Evolutionary conservation across 2,888 invertebrate species (phyloP), one percentile per base, ranked within the genome.

Genomic region (Liopterus haemorrhoidalis): DNA sequence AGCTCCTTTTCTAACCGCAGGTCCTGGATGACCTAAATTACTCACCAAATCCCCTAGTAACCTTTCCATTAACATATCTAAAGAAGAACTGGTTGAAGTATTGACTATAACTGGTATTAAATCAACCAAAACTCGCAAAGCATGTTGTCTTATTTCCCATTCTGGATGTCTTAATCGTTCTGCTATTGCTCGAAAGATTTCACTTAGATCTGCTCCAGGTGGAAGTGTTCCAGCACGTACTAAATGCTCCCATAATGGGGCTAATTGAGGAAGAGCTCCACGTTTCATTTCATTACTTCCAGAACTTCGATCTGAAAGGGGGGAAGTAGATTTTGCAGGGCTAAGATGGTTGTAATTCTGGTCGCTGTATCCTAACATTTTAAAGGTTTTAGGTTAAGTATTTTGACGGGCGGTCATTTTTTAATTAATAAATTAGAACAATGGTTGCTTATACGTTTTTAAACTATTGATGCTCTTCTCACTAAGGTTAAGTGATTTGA

Each of bases 71-170:
- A 82, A 78, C 47, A 75, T 72, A 54, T 88, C 82, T 11, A 88
- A 72, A 40, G 76, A 76, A 37, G 77, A 74, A 31, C 54, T 53
- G n/a, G n/a, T n/a, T n/a, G n/a, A n/a, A 16, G 61, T 60, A 5
- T 49, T 46, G 28, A 78, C 76, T 50, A 87, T 75, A 27, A 85
- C 79, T 3, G 87, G 85, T 35, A 90, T 70, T 2, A 89, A 76
- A 66, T 89, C 88, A 19, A 81, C 79, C 24, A 89, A 74, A 5
- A 90, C 86, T 39, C 87, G 69, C 4, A 89, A 69, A 18, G 88
- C 87, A 64, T 89, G 86, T 52, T 87, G 82, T 6, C 88, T 76
- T 22, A 89, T 87, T 67, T 87, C 86, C 80, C 85, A 84, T 64
- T 89, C 88, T 1, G 86, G 84, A 63, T 85, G 85, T 25, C 78